Conservation (phyloP, 2,113 vertebrate genomes). For the Corythaixoides concolor region DNA sequence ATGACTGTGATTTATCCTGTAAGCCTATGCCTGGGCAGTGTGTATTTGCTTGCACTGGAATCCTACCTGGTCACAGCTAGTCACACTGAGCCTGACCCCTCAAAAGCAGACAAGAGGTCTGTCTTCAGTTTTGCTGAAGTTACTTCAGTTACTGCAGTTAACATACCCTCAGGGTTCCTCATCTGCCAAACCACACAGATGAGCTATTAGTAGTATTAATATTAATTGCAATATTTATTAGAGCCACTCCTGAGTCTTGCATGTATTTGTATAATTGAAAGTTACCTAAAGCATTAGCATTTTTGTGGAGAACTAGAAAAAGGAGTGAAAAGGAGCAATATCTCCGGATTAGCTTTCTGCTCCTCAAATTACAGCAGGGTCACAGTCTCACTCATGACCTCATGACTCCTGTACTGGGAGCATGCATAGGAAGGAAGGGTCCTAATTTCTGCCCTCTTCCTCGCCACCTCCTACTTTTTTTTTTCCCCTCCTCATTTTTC, state of each 20-base stretch:
- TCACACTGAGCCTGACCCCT: neutral
- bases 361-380: neutral
- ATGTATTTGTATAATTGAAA: neutral
- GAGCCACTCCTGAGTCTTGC: neutral
- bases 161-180: neutral
- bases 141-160: neutral
- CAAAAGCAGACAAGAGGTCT: neutral
- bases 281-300: neutral
- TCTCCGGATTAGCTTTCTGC: neutral
- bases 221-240: neutral
- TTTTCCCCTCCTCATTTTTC: too few species aligned
- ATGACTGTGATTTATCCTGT: neutral
- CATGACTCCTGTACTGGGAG: neutral
- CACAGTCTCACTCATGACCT: neutral
- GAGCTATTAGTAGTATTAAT: neutral
- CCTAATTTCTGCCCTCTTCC: neutral
- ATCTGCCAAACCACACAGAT: neutral
- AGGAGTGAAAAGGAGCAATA: neutral
- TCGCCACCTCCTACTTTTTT: too few species aligned
- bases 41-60: neutral
- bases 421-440: neutral
- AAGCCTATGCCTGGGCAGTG: neutral
- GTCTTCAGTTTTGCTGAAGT: neutral
- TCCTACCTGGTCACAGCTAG: neutral
- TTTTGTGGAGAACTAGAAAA: neutral